Percentiles rank a stretch among this genome's conserved stretches.
These are phyloP conservation scores for Ophonus ardosiacus DNA, from an alignment of 2,888 invertebrate species.

Conservation along the genomic window DNA sequence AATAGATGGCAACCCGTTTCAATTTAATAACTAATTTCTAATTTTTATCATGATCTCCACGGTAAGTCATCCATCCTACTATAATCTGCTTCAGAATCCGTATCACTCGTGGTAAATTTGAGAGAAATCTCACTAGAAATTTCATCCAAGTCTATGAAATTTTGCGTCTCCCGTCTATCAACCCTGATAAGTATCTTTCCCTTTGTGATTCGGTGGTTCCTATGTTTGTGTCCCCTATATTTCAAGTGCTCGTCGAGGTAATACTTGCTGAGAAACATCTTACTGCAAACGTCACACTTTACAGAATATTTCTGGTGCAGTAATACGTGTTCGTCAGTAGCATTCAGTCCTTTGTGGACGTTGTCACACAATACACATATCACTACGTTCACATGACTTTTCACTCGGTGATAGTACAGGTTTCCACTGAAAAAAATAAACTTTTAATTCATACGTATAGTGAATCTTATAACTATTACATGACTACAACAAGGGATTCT, in stretches of 20 bases:
- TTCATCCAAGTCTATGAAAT: constrained; percentile 1
- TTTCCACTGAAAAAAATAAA: constrained; percentile 36
- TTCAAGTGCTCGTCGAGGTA: constrained; percentile 52
- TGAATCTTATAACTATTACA: not conserved
- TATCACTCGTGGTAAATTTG: not conserved
- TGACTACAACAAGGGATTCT: not conserved
- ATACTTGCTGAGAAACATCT: constrained; percentile 51
- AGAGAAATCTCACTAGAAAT: constrained; percentile 10
- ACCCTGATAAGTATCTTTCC: constrained; percentile 47
- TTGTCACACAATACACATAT: constrained; percentile 53
- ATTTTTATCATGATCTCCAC: constrained; percentile 45
- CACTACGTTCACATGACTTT: constrained; percentile 12
- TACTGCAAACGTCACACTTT: constrained; percentile 56
- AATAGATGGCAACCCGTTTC: constrained; percentile 23
- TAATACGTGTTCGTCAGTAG: constrained; percentile 37
- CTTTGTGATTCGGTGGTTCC: constrained; percentile 33
- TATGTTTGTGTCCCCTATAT: constrained; percentile 34
- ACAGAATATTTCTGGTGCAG: constrained; percentile 53
- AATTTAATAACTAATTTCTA: not conserved
- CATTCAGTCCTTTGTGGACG: constrained; percentile 6
- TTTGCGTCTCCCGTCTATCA: constrained; percentile 24
- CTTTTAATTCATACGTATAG: not conserved
- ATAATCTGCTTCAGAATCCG: not conserved
- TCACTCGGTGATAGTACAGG: constrained; percentile 21
- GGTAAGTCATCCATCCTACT: constrained; percentile 26